These are phyloP conservation scores for Elephantulus edwardii DNA, from an alignment of 2,113 vertebrate species.

Conservation along the genomic window DNA sequence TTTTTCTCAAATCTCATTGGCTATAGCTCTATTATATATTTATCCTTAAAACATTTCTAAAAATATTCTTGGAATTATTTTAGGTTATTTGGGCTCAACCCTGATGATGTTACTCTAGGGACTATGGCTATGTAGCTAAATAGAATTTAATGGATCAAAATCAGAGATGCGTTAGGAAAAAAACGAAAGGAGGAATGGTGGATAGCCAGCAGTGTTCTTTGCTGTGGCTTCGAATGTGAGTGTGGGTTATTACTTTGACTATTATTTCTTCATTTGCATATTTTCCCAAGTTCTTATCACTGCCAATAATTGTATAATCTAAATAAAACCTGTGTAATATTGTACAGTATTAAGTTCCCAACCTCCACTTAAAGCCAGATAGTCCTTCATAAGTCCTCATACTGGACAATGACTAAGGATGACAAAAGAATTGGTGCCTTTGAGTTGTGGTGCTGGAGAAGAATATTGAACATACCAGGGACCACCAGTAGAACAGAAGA, in stretches of 20 bases:
- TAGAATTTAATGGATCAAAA: not conserved
- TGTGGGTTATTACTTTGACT: not conserved
- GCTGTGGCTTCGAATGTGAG: not conserved
- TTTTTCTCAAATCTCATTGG: not conserved
- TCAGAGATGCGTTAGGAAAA: slow-evolving; percentile 11
- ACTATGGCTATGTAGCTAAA: not conserved
- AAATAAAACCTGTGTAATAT: not conserved
- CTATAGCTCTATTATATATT: not conserved
- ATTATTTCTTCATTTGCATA: not conserved
- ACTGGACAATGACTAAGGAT: no score
- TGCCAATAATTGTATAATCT: not conserved
- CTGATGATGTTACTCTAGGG: not conserved
- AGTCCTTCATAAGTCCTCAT: not conserved
- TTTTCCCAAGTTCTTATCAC: not conserved
- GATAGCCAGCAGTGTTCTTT: not conserved
- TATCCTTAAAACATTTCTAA: not conserved
- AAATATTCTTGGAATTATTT: not conserved
- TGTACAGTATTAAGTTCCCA: not conserved
- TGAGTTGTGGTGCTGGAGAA: no score
- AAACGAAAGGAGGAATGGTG: not conserved
- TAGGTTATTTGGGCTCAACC: not conserved
- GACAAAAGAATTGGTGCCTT: no score
- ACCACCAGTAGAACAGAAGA: no score
- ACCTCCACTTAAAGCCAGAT: not conserved
- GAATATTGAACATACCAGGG: no score